phyloP scores from a whole-genome alignment of 2,888 invertebrate species.

The Lampropteryx suffumata region DNA sequence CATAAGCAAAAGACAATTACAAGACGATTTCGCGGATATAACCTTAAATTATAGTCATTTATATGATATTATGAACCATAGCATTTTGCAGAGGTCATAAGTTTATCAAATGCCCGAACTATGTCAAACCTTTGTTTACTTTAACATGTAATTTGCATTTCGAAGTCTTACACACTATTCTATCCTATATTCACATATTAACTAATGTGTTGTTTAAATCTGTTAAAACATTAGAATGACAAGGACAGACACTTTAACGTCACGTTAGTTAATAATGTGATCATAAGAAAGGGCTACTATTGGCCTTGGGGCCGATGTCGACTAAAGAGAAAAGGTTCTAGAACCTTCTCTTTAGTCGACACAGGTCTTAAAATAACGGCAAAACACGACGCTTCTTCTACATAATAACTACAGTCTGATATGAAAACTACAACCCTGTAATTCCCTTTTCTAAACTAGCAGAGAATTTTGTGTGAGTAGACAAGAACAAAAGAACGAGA shows the following conservation, averaged over 20 bases:
- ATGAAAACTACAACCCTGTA: conserved; percentile 57
- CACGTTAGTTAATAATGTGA: no score
- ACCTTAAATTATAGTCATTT: conserved; percentile 12
- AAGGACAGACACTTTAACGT: no score
- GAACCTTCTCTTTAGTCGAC: not conserved
- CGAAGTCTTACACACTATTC: conserved; percentile 12
- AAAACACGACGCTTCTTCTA: conserved; percentile 50
- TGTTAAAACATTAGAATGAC: no score
- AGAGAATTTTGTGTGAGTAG: conserved; percentile 26
- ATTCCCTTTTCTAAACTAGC: conserved; percentile 42
- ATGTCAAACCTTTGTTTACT: conserved; percentile 28
- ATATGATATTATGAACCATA: no score
- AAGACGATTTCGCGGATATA: conserved; percentile 30
- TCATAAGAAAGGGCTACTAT: no score
- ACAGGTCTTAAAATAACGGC: conserved; percentile 45
- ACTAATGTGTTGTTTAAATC: no score
- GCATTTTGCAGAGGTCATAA: no score
- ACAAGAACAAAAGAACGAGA: no score
- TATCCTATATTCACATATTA: no score
- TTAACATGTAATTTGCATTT: conserved; percentile 32
- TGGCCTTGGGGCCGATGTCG: not conserved
- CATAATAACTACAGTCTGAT: conserved; percentile 32
- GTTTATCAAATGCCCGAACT: conserved; percentile 27
- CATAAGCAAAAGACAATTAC: conserved; percentile 35
- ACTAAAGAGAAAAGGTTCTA: not conserved